phyloP scores from a whole-genome alignment of 2,113 vertebrate species.

The Myodes glareolus region DNA sequence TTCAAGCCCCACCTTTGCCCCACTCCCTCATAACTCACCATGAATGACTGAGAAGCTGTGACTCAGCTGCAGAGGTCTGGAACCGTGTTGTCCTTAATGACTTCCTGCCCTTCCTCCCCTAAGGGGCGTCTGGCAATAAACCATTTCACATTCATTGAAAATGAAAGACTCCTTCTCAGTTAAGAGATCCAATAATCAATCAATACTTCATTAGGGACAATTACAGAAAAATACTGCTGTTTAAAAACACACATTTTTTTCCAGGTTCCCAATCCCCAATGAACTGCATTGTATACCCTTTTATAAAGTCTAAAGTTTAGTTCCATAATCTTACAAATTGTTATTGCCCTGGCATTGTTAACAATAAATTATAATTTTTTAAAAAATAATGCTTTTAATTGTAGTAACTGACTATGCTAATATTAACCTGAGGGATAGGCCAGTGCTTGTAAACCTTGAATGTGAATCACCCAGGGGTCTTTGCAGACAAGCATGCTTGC shows the following conservation, averaged over 20 bases:
- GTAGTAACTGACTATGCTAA: background rate
- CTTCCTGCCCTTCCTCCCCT: conserved; percentile 24
- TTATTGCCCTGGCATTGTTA: background rate
- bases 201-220: background rate
- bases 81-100: background rate
- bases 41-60: background rate
- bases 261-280: background rate
- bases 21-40: background rate
- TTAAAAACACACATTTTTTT: background rate
- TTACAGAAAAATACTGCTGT: background rate
- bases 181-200: background rate
- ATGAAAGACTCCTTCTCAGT: conserved; percentile 44
- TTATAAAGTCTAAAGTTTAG: background rate
- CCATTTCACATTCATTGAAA: conserved; percentile 7
- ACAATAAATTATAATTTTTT: background rate
- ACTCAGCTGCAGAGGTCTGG: conserved; percentile 2
- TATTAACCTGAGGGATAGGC: background rate
- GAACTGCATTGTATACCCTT: background rate
- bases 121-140: background rate
- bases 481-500: background rate
- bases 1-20: background rate
- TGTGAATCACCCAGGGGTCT: background rate
- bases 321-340: conserved; percentile 19
- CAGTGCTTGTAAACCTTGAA: background rate
- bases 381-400: background rate